Evolutionary conservation across 1,140 invertebrate genomes (phyloP), one percentile per base, ranked within the genome.

Genomic region (Bursaphelenchus mucronatus): DNA sequence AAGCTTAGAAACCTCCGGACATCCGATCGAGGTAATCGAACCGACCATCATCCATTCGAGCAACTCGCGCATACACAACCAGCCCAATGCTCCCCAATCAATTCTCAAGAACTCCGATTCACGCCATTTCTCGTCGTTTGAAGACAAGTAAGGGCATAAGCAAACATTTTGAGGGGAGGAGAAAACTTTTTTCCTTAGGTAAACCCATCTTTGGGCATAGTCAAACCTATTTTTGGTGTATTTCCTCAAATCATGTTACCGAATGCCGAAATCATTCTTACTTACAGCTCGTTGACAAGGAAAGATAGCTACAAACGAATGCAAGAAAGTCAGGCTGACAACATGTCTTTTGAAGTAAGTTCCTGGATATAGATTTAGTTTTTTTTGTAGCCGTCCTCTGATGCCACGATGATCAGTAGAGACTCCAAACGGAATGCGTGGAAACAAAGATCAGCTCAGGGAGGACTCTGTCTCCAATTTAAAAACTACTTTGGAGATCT

Each of bases 291-390:
- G 0, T 46, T 78, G n/a, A 62, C 54, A n/a, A 63, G 76, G 15
- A 79, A 78, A 68, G 79, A 81, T 49, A 79, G 75, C 45, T 78
- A 78, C 46, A 59, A 66, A 63, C 52, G 67, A 21, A 78, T 78
- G 79, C 76, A 78, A 46, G 67, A 69, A 40, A 62, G 53, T 45
- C 78, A 81, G 15, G 43, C 44, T 10, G 65, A 80, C 44, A 64
- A 67, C 58, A 51, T 64, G 8, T 74, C 66, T 15, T 66, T 73
- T 49, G 78, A 66, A 15, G 78, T 81, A 63, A 62, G 58, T 75
- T 58, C 9, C 45, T 64, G 17, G 4, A 6, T 3, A 10, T 49
- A 13, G 8, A 7, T 21, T n/a, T 19, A 8, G 9, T 13, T 13
- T 51, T 17, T 0, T 68, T 46, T 68, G 49, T n/a, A 69, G 68